Conservation (phyloP, 2,113 vertebrate genomes). For the Nansenia antarctica region DNA sequence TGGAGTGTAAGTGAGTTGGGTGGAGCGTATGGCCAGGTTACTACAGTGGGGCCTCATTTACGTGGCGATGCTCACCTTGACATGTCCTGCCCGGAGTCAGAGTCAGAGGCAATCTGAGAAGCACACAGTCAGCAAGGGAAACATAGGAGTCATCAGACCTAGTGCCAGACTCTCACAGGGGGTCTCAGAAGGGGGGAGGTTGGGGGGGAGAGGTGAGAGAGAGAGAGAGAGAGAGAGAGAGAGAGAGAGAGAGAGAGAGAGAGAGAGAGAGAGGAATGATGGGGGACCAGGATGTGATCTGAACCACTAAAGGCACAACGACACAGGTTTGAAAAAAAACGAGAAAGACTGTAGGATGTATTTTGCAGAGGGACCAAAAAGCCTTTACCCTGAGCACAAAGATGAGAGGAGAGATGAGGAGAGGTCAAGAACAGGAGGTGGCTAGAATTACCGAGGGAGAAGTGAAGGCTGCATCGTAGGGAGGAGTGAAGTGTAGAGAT, state of each 20-base stretch:
- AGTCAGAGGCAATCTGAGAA: slow-evolving; percentile 29
- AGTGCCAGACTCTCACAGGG: neutral
- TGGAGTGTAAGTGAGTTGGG: neutral
- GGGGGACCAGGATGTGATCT: neutral
- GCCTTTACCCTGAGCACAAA: too few relatives aligned
- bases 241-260: neutral
- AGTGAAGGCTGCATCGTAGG: too few relatives aligned
- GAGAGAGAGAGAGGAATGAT: neutral
- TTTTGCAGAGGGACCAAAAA: too few relatives aligned
- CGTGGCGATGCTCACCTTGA: neutral
- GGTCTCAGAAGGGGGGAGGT: neutral
- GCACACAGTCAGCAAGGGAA: slow-evolving; percentile 28
- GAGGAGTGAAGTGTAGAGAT: too few relatives aligned
- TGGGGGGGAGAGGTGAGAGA: neutral
- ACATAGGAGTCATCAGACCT: slow-evolving; percentile 3
- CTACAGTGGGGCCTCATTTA: neutral
- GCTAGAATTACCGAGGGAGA: too few relatives aligned
- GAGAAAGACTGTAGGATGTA: too few relatives aligned
- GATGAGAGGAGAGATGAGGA: neutral
- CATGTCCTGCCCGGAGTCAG: slow-evolving; percentile 14
- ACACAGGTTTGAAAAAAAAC: too few relatives aligned
- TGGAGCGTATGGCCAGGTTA: neutral
- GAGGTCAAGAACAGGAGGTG: too few relatives aligned
- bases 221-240: neutral
- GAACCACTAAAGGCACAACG: too few relatives aligned